Evolutionary conservation across 2,797 vertebrate species (phyloP), one percentile per base, ranked within the genome.

Genomic region (Iguana delicatissima): DNA sequence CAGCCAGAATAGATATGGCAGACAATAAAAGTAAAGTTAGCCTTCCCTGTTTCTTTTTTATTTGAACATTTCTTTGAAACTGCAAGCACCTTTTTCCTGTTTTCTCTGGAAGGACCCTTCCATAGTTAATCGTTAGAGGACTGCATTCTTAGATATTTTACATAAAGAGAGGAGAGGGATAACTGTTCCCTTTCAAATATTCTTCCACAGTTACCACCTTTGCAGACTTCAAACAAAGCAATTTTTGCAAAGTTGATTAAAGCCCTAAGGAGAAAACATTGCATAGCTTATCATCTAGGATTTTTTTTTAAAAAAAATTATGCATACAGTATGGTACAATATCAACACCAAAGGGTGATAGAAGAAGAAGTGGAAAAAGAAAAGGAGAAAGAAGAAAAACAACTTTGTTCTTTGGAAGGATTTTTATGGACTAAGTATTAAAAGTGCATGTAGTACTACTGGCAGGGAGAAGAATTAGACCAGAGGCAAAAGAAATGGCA

Each of bases 231-330:
- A 73, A 92, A 88, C 29, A 84, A 84, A 90, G 79, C 24, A 84
- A 84, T 46, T 50, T 89, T 89, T 89, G 73, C 2, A 87, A 32
- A 62, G 52, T 64, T 89, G 88, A 92, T 92, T 89, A 87, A 83
- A 91, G 62, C 74, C 85, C 8, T 32, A 81, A 64, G 80, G 76
- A 64, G 18, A 87, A 55, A 87, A 92, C 50, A 67, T 35, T 46
- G 24, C 81, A 85, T 67, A 80, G 12, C 55, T 42, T 80, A 42
- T 10, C 32, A 24, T 77, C 67, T 83, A 86, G 72, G 64, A 29
- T 73, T 76, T 85, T 42, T 42, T 76, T 81, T 64, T 42, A 59
- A n/a, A 67, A 59, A 67, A 8, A 72, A 50, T 59, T 86, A 86
- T 42, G 38, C 18, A 73, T 32, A 73, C 8, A 42, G 18, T 87